These are phyloP conservation scores for Mylabris sibirica DNA, from an alignment of 2,888 invertebrate genomes.

Conservation along the genomic window DNA sequence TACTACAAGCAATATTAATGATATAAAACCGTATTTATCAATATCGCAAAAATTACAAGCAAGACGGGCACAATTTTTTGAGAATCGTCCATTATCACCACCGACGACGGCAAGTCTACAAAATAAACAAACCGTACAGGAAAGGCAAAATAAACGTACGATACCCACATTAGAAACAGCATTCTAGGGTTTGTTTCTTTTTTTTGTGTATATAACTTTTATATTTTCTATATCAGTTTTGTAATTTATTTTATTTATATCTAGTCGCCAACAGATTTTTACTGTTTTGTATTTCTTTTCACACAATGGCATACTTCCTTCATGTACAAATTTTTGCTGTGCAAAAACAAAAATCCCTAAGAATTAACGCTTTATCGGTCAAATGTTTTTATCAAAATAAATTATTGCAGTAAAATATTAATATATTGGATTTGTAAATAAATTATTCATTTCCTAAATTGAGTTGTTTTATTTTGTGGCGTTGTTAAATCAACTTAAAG, in stretches of 20 bases:
- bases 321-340: slow-evolving; percentile 31
- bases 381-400: slow-evolving; percentile 37
- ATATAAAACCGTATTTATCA: slow-evolving; percentile 35
- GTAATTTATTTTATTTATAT: slow-evolving; percentile 39
- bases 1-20: neutral
- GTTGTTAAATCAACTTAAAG: too few relatives aligned
- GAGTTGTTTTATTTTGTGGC: slow-evolving; percentile 19
- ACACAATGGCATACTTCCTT: neutral
- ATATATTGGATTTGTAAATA: slow-evolving; percentile 49
- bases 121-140: slow-evolving; percentile 36
- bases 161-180: slow-evolving; percentile 71
- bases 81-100: slow-evolving; percentile 39
- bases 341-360: slow-evolving; percentile 19
- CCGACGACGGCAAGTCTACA: slow-evolving; percentile 25
- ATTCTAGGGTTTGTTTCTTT: slow-evolving; percentile 28
- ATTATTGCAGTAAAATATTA: slow-evolving; percentile 50
- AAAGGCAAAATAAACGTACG: slow-evolving; percentile 43
- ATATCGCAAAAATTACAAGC: slow-evolving; percentile 68
- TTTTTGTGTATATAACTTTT: slow-evolving; percentile 38
- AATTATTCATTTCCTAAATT: slow-evolving; percentile 30
- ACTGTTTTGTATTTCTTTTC: slow-evolving; percentile 9
- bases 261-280: slow-evolving; percentile 46
- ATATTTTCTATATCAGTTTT: slow-evolving; percentile 37
- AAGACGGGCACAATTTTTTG: slow-evolving; percentile 69
- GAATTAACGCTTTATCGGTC: slow-evolving; percentile 20